These are phyloP conservation scores for Mus pahari DNA, from an alignment of 2,113 vertebrate species.

Conservation along the genomic window DNA sequence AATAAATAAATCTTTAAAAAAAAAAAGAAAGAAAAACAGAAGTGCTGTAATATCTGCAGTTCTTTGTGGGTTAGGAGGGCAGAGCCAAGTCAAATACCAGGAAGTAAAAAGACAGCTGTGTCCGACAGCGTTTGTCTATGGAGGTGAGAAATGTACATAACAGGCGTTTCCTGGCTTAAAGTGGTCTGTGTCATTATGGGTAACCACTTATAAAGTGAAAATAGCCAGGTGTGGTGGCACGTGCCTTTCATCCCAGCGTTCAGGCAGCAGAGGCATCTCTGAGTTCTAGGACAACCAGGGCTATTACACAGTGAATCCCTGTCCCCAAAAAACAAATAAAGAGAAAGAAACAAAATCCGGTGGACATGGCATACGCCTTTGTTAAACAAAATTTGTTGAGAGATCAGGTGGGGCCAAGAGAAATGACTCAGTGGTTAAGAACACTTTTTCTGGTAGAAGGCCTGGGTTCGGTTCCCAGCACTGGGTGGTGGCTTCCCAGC, in stretches of 20 bases:
- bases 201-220: background rate
- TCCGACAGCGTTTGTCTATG: background rate
- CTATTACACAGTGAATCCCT: background rate
- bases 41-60: background rate
- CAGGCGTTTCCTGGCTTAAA: background rate
- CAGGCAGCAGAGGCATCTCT: background rate
- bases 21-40: too few relatives aligned
- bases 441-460: background rate
- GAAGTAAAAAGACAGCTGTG: background rate
- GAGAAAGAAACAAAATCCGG: background rate
- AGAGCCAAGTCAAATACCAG: too few relatives aligned
- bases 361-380: background rate
- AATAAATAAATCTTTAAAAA: too few relatives aligned
- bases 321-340: background rate
- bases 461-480: background rate
- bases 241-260: too few relatives aligned
- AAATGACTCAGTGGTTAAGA: background rate
- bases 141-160: accelerated
- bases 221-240: background rate
- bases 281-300: background rate
- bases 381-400: background rate
- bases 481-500: background rate
- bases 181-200: background rate
- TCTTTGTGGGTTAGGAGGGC: background rate
- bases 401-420: background rate